These are phyloP conservation scores for Ictalurus punctatus DNA, from an alignment of 2,113 vertebrate species.

Conservation along the genomic window DNA sequence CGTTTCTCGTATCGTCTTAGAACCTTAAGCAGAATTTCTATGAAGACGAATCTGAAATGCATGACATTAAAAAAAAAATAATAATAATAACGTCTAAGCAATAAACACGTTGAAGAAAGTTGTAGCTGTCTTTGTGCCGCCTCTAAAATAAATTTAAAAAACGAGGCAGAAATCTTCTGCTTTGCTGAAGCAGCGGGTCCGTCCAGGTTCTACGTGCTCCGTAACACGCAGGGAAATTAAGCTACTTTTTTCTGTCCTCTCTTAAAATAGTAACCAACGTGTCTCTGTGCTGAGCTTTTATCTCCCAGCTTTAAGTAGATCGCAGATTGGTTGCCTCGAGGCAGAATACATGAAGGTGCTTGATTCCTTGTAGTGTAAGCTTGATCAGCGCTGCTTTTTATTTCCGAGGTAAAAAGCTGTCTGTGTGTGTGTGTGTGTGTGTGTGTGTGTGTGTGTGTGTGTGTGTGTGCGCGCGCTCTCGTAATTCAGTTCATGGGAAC, in stretches of 20 bases:
- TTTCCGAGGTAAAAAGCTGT: background rate
- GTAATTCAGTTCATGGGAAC: background rate
- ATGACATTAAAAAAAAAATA: background rate
- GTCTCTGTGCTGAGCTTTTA: conserved; percentile 1
- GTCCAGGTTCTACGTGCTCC: conserved; percentile 50
- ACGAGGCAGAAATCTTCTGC: conserved; percentile 51
- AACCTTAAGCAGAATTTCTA: too few species aligned
- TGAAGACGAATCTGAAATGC: background rate
- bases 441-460: too few species aligned
- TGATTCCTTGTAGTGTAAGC: background rate
- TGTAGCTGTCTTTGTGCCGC: background rate
- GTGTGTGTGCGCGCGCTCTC: too few species aligned
- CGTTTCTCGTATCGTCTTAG: background rate
- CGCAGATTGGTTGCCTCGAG: conserved; percentile 15
- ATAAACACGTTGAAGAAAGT: background rate
- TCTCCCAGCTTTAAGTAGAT: background rate
- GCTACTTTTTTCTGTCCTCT: conserved; percentile 25
- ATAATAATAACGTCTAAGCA: background rate
- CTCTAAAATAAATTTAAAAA: background rate
- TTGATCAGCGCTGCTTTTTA: background rate
- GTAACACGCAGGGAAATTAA: conserved; percentile 59
- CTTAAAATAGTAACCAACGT: conserved; percentile 15
- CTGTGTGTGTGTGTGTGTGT: too few species aligned
- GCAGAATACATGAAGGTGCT: conserved; percentile 14
- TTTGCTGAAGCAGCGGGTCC: conserved; percentile 46